phyloP scores from a whole-genome alignment of 1,140 invertebrate species.

The Kradibia gibbosae region DNA sequence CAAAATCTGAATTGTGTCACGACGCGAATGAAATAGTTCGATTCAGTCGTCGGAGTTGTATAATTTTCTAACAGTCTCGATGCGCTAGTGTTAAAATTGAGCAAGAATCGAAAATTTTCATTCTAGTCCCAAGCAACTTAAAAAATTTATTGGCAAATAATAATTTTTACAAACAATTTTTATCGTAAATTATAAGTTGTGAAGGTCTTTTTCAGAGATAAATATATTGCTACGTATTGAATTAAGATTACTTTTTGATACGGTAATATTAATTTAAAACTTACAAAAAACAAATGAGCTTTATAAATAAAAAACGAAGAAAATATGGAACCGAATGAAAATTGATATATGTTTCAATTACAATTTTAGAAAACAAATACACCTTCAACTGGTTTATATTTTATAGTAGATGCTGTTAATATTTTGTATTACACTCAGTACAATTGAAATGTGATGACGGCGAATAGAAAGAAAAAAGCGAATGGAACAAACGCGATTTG shows the following conservation, averaged over 20 bases:
- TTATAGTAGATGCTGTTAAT: not conserved
- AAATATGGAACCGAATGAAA: not conserved
- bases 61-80: not conserved
- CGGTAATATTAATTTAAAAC: too few species aligned
- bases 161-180: too few species aligned
- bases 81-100: not conserved
- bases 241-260: too few species aligned
- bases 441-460: not conserved
- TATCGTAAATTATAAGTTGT: too few species aligned
- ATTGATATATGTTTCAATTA: not conserved
- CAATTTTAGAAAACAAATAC: not conserved
- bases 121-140: not conserved
- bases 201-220: too few species aligned
- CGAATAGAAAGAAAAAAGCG: not conserved
- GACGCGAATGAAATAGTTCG: not conserved
- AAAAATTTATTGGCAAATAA: too few species aligned
- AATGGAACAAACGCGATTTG: not conserved
- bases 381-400: not conserved
- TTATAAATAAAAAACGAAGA: not conserved
- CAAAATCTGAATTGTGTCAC: not conserved
- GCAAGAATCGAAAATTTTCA: not conserved
- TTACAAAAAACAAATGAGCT: too few species aligned
- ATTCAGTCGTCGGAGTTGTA: not conserved
- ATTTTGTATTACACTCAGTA: not conserved
- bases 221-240: too few species aligned